Percentiles rank a stretch among this genome's conserved stretches.
Evolutionary conservation across 30 jellyfish, hydroid and myxozoan species (phyloP).

Genomic region (Hydractinia echinata): DNA sequence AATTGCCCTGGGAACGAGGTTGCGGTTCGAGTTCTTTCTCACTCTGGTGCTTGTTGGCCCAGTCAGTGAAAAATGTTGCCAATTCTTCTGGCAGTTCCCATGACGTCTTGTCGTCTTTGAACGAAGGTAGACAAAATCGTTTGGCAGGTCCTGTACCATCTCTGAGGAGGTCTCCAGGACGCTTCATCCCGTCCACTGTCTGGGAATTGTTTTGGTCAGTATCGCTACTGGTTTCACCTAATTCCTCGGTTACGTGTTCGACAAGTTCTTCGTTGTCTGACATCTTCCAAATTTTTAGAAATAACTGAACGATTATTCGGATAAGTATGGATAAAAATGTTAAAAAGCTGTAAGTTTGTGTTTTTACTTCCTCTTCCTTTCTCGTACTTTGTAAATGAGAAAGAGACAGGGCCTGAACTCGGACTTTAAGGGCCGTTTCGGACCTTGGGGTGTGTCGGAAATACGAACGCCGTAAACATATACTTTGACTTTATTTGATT

Average conservation of each 20-base stretch:
- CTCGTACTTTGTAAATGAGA: not conserved
- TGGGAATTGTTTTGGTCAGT: not conserved
- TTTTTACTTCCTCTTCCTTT: not conserved
- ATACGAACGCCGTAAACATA: too few species aligned
- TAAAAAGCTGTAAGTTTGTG: not conserved
- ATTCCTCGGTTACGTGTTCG: not conserved
- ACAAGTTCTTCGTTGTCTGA: too few species aligned
- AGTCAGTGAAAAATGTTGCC: not conserved
- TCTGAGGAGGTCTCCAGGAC: too few species aligned
- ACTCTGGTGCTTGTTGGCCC: not conserved
- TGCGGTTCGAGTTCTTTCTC: too few species aligned
- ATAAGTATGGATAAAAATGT: not conserved
- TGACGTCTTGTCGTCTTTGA: not conserved
- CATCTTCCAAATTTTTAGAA: too few species aligned
- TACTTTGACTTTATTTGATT: too few species aligned
- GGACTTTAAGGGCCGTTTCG: slow-evolving; percentile 1
- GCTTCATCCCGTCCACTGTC: not conserved
- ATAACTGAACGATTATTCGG: not conserved
- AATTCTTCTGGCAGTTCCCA: not conserved
- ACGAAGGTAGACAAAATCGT: not conserved
- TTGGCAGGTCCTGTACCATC: too few species aligned
- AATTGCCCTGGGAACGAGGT: too few species aligned
- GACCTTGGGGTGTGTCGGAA: too few species aligned
- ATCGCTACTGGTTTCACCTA: not conserved
- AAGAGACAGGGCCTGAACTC: slow-evolving; percentile 15